These are phyloP conservation scores for Puffinus mauretanicus DNA, from an alignment of 2,113 vertebrate species.

Conservation along the genomic window DNA sequence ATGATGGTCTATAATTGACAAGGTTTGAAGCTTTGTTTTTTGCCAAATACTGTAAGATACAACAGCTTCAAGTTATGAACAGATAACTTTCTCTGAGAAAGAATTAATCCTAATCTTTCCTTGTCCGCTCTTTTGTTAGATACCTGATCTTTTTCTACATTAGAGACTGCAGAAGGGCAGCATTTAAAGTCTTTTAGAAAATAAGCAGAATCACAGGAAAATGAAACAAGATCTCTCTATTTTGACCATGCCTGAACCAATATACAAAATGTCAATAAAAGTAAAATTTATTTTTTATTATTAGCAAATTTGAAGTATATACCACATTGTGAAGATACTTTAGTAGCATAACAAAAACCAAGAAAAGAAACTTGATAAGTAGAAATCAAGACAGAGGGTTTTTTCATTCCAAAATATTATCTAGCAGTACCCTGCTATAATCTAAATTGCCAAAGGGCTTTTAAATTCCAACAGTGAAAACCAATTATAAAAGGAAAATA, in stretches of 20 bases:
- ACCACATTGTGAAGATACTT: background rate
- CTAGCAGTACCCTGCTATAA: background rate
- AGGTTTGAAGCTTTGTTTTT: background rate
- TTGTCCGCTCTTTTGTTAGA: background rate
- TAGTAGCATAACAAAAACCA: background rate
- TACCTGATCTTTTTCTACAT: background rate
- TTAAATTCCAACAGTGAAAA: slow-evolving; percentile 7
- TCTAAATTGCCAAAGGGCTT: background rate
- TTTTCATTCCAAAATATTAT: background rate
- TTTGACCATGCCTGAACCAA: background rate
- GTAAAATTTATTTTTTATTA: background rate
- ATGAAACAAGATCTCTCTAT: background rate
- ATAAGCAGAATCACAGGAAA: background rate
- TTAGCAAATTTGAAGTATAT: background rate
- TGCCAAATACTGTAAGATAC: background rate
- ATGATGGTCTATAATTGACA: background rate
- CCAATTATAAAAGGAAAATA: background rate
- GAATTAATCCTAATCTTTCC: background rate
- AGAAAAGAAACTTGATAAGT: background rate
- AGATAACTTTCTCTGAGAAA: background rate
- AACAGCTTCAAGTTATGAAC: background rate
- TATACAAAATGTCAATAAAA: background rate
- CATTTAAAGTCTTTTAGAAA: background rate
- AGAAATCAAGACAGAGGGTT: background rate
- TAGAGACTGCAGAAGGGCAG: background rate